A percentile compares a stretch with the other conserved stretches of the same genome.
These are phyloP conservation scores for Entelurus aequoreus DNA, from an alignment of 2,113 vertebrate genomes.

Conservation along the genomic window DNA sequence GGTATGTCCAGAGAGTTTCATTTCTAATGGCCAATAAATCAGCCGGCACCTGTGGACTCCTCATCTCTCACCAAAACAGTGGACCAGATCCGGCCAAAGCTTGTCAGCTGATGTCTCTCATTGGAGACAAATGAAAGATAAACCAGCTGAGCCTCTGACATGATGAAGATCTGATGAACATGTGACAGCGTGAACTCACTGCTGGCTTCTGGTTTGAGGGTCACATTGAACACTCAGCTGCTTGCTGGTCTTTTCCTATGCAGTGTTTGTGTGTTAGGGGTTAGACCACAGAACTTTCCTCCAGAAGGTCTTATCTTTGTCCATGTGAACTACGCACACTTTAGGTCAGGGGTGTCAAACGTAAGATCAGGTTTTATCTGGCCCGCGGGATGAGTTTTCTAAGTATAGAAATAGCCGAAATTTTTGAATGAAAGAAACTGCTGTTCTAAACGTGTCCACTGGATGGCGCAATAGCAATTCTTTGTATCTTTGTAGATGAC, in stretches of 20 bases:
- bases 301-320: too few relatives aligned
- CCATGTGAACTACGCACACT: too few relatives aligned
- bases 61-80: conserved; percentile 44
- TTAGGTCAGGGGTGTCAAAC: too few relatives aligned
- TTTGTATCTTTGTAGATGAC: too few relatives aligned
- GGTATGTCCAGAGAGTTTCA: too few relatives aligned
- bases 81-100: conserved; percentile 46
- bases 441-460: too few relatives aligned
- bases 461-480: too few relatives aligned
- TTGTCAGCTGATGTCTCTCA: conserved; percentile 61
- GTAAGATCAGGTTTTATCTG: too few relatives aligned
- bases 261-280: conserved; percentile 34
- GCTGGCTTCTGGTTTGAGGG: conserved; percentile 43
- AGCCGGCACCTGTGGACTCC: conserved; percentile 48
- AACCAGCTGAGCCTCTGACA: conserved; percentile 22
- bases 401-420: too few relatives aligned
- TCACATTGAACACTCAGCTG: conserved; percentile 54
- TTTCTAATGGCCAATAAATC: conserved; percentile 37
- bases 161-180: conserved; percentile 29
- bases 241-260: conserved; percentile 42
- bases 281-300: conserved; percentile 13
- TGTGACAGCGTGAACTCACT: conserved; percentile 26
- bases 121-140: conserved; percentile 36
- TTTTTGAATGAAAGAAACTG: too few relatives aligned
- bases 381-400: too few relatives aligned